Evolutionary conservation across 2,797 vertebrate genomes (phyloP), one percentile per base, ranked within the genome.

Genomic region (Spheniscus humboldti): DNA sequence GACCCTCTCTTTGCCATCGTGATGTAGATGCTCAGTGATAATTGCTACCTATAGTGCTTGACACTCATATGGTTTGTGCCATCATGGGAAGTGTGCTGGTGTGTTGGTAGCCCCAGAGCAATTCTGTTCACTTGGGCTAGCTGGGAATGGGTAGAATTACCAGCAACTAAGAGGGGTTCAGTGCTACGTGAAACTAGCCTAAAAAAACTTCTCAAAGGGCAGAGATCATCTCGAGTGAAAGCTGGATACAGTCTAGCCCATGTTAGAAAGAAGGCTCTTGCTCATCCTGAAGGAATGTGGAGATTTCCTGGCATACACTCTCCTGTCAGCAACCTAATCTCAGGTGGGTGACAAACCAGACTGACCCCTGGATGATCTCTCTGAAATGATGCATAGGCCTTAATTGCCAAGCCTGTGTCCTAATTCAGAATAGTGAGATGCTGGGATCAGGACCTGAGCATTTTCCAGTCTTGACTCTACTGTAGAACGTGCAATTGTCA

Each of bases 311-410:
- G 87, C 73, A 2, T 5, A 20, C 0, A 1, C 33, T 73, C 12
- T 24, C 9, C 85, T 94, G 91, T 94, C 87, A 96, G 72, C 96
- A 97, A 4, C 82, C 41, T 92, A 88, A 77, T 62, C 92, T 94
- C 72, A 53, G 64, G 78, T 75, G 81, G 57, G 33, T 86, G 60
- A 95, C 89, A 30, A 20, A 77, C 24, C 9, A 7, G n/a, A 33
- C 33, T 68, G 90, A 91, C 85, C 76, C 33, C 69, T 94, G 91
- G 93, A 79, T 69, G 90, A 89, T 89, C 92, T 17, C 66, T 62
- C 62, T n/a, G 59, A 47, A 81, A 43, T 4, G 33, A 77, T 80
- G 68, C 48, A 86, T 64, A 68, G 73, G 45, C 33, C 11, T 60
- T 47, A 22, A 31, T 5, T 78, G 53, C 85, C 73, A 68, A 84